phyloP scores from a whole-genome alignment of 2,888 invertebrate genomes.

The Formica aserva region DNA sequence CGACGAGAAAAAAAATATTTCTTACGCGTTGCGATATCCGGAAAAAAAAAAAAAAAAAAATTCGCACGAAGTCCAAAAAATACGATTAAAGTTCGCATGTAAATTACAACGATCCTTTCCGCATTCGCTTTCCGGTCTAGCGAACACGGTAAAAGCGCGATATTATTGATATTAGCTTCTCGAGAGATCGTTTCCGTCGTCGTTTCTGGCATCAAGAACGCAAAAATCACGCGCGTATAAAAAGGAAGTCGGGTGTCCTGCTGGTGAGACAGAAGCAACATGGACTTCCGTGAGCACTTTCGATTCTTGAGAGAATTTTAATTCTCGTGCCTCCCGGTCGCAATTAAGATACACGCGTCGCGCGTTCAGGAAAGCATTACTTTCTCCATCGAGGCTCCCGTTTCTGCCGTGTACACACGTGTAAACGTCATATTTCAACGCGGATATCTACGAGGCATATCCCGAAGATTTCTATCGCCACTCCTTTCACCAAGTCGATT shows the following conservation, averaged over 20 bases:
- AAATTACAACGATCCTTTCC: slow-evolving; percentile 43
- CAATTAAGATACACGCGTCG: slow-evolving; percentile 73
- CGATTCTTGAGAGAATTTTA: slow-evolving; percentile 71
- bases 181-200: slow-evolving; percentile 39
- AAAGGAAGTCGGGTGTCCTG: not conserved
- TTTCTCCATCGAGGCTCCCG: slow-evolving; percentile 75
- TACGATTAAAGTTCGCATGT: slow-evolving; percentile 13
- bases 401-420: not conserved
- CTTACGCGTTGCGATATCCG: not conserved
- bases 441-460: slow-evolving; percentile 7
- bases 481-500: slow-evolving; percentile 45
- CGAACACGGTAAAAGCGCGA: slow-evolving; percentile 15
- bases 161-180: slow-evolving; percentile 33
- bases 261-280: slow-evolving; percentile 14
- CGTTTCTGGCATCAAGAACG: not conserved
- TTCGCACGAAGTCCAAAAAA: slow-evolving; percentile 16
- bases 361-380: slow-evolving; percentile 79
- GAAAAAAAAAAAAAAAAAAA: not conserved
- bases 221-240: slow-evolving; percentile 13
- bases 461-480: slow-evolving; percentile 15
- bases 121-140: slow-evolving; percentile 55
- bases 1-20: not conserved
- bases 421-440: slow-evolving; percentile 25
- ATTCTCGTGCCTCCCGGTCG: slow-evolving; percentile 67
- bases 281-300: slow-evolving; percentile 70